Evolutionary conservation across 2,888 invertebrate genomes (phyloP).

Genomic region (Callyntrura guangdongensis): DNA sequence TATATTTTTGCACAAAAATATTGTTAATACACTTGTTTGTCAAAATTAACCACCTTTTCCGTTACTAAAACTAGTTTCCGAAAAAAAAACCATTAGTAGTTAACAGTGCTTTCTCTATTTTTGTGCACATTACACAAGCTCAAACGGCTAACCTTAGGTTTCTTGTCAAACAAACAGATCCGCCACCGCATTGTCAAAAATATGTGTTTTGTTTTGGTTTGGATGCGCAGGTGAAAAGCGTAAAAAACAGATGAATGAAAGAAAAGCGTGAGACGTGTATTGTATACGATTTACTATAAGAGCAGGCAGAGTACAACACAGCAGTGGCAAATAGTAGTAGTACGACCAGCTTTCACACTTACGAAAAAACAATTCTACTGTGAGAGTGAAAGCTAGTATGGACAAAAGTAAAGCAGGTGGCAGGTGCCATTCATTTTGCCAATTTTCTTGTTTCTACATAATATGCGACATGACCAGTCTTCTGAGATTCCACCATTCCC

Average conservation of each 20-base stretch:
- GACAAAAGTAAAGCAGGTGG: too few species aligned
- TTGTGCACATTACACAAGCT: background rate
- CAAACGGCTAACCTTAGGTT: background rate
- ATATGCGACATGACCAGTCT: too few species aligned
- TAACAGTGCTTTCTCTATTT: slow-evolving; percentile 23
- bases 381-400: too few species aligned
- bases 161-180: background rate
- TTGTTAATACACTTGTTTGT: background rate
- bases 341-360: too few species aligned
- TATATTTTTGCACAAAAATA: background rate
- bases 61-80: background rate
- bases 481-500: too few species aligned
- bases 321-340: too few species aligned
- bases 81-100: background rate
- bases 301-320: too few species aligned
- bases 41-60: too few species aligned
- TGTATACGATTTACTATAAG: too few species aligned
- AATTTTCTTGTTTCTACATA: too few species aligned
- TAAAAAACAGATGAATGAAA: slow-evolving; percentile 29
- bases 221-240: slow-evolving; percentile 42
- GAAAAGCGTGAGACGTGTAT: background rate
- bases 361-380: too few species aligned
- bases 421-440: too few species aligned
- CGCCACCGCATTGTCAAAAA: slow-evolving; percentile 39
- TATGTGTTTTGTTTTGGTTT: slow-evolving; percentile 34